Evolutionary conservation across 1,140 invertebrate species (phyloP), one percentile per base, ranked within the genome.

Genomic region (Mamestra configurata): DNA sequence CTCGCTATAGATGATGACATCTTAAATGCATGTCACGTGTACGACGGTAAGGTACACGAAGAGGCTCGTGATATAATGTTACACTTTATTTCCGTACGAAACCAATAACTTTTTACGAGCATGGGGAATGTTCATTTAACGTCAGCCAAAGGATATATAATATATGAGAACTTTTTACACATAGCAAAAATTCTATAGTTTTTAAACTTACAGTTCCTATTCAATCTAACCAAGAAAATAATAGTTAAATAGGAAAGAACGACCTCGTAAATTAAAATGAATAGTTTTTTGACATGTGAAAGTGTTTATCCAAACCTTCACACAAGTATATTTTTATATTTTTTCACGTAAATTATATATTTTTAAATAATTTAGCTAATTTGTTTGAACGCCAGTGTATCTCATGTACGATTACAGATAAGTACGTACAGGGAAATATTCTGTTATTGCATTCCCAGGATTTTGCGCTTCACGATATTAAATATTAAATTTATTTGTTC

Each of bases 391-490:
- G 59, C 15, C 59, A 40, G 59, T 64, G 59, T 64, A 20, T 10
- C 15, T 15, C 15, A 64, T 37, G n/a, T n/a, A n/a, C n/a, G n/a
- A n/a, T n/a, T n/a, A n/a, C n/a, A n/a, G n/a, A n/a, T n/a, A n/a
- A n/a, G n/a, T 64, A 27, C n/a, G n/a, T 37, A 37, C 59, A 0
- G 31, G n/a, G 31, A 40, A 64, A 64, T 64, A 20, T 40, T 18
- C 1, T 37, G 22, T 40, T 64, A 64, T n/a, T 64, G 59, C 37
- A 64, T 64, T 64, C 35, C 59, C 59, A 64, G 7, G 64, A 68
- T 68, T 68, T 64, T 43, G 20, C 64, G 64, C 64, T 18, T 68
- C 40, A 68, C 18, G 18, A 37, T 68, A 43, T 68, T 68, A 43
- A n/a, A 68, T 43, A 24, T 68, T 22, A 43, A 24, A 24, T 46